These are phyloP conservation scores for Terebella lapidaria DNA, from an alignment of 2,888 invertebrate species.

Conservation along the genomic window DNA sequence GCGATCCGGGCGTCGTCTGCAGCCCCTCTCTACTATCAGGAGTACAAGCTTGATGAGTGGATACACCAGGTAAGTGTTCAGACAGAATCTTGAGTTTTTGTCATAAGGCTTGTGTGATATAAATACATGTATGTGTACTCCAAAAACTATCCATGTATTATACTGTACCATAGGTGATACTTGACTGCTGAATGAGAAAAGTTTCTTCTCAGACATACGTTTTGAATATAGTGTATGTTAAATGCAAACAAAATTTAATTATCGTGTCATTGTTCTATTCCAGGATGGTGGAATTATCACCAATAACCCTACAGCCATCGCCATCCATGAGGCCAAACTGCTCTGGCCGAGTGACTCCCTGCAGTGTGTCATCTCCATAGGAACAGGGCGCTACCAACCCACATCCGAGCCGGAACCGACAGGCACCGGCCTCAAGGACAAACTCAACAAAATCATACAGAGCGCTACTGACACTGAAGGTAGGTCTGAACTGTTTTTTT, in stretches of 20 bases:
- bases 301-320: slow-evolving; percentile 85
- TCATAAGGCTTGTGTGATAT: neutral
- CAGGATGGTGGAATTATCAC: slow-evolving; percentile 78
- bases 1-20: slow-evolving; percentile 84
- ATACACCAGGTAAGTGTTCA: slow-evolving; percentile 39
- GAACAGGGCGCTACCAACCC: slow-evolving; percentile 62
- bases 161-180: no score
- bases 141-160: no score
- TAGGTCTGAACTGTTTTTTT: no score
- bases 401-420: slow-evolving; percentile 26
- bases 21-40: slow-evolving; percentile 86
- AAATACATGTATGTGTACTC: no score
- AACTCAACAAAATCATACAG: slow-evolving; percentile 63
- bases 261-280: neutral
- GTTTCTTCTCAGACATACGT: no score
- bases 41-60: slow-evolving; percentile 35
- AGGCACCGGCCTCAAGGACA: slow-evolving; percentile 69
- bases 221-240: no score
- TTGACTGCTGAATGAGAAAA: no score
- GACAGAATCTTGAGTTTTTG: neutral
- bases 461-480: slow-evolving; percentile 52
- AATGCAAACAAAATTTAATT: no score
- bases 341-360: slow-evolving; percentile 73
- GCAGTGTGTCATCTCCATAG: slow-evolving; percentile 77
- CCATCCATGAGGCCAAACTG: slow-evolving; percentile 77